A percentile compares a stretch with the other conserved stretches of the same genome.
phyloP scores from a whole-genome alignment of 2,797 vertebrate genomes.

The Pseudopleuronectes americanus region DNA sequence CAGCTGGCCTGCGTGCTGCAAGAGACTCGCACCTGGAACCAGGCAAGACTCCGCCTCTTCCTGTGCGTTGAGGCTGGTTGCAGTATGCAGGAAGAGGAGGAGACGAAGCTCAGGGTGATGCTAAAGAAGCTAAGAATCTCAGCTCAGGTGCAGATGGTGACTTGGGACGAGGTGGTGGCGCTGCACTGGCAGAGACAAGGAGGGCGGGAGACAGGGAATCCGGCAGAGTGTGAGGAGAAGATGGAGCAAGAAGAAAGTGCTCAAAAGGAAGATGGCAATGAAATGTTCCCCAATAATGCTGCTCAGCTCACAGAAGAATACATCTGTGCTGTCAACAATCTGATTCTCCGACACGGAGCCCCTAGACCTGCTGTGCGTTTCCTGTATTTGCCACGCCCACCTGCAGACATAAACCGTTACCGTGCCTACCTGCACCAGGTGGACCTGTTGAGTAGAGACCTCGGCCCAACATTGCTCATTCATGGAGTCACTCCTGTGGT shows the following conservation, averaged over 20 bases:
- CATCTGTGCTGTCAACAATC: constrained; percentile 84
- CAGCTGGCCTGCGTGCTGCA: constrained; percentile 90
- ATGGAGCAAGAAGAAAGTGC: not conserved
- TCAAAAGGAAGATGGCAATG: constrained; percentile 17
- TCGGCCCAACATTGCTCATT: constrained; percentile 90
- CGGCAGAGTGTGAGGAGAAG: constrained; percentile 11
- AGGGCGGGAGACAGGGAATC: not conserved
- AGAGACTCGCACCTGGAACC: constrained; percentile 87
- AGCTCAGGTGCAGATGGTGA: constrained; percentile 85
- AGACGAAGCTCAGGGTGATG: constrained; percentile 83
- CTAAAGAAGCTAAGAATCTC: constrained; percentile 88
- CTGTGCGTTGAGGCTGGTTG: constrained; percentile 87
- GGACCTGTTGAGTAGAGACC: constrained; percentile 85
- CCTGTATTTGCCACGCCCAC: constrained; percentile 88
- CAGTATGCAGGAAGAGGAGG: constrained; percentile 83
- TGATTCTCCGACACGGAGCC: constrained; percentile 77
- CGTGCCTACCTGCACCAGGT: constrained; percentile 85
- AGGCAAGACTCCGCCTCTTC: constrained; percentile 86
- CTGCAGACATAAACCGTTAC: constrained; percentile 85
- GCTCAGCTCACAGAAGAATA: constrained; percentile 87
- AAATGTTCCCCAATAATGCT: constrained; percentile 79
- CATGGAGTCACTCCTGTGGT: constrained; percentile 90
- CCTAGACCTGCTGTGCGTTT: constrained; percentile 86
- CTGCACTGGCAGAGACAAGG: constrained; percentile 86
- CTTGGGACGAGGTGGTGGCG: constrained; percentile 86